Evolutionary conservation across 2,888 invertebrate species (phyloP).

Genomic region (Agapostemon virescens): DNA sequence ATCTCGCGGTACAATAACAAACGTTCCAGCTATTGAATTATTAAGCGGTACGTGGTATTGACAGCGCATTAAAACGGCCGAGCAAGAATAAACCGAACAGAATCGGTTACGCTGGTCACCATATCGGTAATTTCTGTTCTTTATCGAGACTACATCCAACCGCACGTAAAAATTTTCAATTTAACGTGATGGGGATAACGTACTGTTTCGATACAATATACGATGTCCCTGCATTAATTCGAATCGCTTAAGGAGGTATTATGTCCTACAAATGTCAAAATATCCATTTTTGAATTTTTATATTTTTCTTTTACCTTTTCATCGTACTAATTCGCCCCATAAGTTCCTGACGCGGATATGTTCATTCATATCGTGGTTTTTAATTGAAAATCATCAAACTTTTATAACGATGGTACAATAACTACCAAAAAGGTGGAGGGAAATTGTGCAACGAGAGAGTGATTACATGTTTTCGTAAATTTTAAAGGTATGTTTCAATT

Average conservation of each 20-base stretch:
- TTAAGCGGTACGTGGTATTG: constrained; percentile 39
- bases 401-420: no score
- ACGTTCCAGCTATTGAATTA: constrained; percentile 40
- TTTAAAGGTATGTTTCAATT: no score
- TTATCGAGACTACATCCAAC: background rate
- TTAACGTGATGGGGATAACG: background rate
- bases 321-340: no score
- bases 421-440: no score
- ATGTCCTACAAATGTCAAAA: background rate
- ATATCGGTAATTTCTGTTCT: background rate
- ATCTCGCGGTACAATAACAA: constrained; percentile 26
- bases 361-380: no score
- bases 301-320: no score
- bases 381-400: no score
- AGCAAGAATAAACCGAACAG: background rate
- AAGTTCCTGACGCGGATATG: no score
- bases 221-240: background rate
- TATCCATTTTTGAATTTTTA: background rate
- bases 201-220: background rate
- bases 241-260: background rate
- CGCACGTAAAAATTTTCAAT: background rate
- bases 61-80: constrained; percentile 12
- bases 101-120: background rate
- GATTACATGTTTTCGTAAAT: no score
- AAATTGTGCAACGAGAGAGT: no score